Evolutionary conservation across 2,113 vertebrate genomes (phyloP), one percentile per base, ranked within the genome.

Genomic region (Anolis sagrei): DNA sequence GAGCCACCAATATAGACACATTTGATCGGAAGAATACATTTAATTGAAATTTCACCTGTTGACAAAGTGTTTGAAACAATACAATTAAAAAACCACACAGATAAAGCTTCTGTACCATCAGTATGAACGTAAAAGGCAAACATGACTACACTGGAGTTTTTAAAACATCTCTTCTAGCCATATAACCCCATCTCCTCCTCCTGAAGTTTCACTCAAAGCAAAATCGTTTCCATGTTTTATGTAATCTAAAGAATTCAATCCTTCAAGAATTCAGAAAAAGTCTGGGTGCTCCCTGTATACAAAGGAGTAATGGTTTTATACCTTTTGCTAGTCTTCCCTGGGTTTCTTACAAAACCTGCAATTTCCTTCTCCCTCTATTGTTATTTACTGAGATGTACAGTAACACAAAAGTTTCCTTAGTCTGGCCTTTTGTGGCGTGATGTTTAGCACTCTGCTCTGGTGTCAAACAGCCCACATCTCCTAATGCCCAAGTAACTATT

Each of bases 401-500:
- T 44, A 66, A 29, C 58, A 25, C 77, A 81, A 34, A 80, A 21
- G 39, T 51, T n/a, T 81, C 16, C 39, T 74, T 66, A 66, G n/a
- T 73, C 54, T 73, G 54, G 36, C 27, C 61, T 25, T 62, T 39
- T 4, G 7, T 61, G 68, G 34, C 29, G n/a, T 32, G 39, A 29
- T 64, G 19, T 58, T 36, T 72, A 34, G 29, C 54, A 64, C 77
- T 39, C 61, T 62, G 6, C 49, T 74, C 74, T 36, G 64, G 13
- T 64, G 39, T 70, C 39, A 66, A 32, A 80, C 23, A 83, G 34
- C 27, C 16, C 39, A 75, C 16, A 74, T 54, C 78, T 64, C n/a
- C 75, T 29, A 86, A 86, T 61, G 25, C 70, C 58, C 54, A 73
- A 70, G 34, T 25, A 61, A 83, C 76, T 51, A 29, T 36, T 84